Conservation (phyloP, 2,888 invertebrate species). For the Pristionchus exspectatus region DNA sequence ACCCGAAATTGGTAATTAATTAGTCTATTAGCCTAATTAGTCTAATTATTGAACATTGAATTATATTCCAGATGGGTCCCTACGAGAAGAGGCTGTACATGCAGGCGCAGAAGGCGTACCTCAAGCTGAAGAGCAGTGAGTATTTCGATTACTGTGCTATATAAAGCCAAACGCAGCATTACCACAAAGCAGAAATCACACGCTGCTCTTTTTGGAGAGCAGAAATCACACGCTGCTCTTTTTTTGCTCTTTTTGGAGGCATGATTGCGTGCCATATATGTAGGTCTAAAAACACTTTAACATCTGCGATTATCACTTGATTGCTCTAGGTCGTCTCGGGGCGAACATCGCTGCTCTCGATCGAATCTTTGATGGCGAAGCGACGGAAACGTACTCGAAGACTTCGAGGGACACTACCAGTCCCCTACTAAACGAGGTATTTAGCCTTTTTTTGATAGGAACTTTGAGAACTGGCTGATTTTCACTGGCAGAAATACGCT, state of each 20-base stretch:
- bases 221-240: too few relatives aligned
- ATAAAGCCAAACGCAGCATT: too few relatives aligned
- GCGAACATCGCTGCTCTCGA: background rate
- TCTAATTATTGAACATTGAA: too few relatives aligned
- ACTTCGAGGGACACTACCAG: background rate
- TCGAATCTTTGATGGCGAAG: conserved; percentile 4
- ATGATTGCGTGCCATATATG: too few relatives aligned
- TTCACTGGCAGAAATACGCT: background rate
- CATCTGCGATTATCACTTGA: background rate
- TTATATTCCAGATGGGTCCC: background rate
- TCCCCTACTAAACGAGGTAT: background rate
- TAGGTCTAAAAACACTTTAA: too few relatives aligned
- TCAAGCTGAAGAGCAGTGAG: conserved; percentile 42
- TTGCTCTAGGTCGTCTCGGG: background rate
- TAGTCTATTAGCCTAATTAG: too few relatives aligned
- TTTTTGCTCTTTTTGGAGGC: too few relatives aligned
- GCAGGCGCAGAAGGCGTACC: conserved; percentile 18
- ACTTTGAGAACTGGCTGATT: background rate
- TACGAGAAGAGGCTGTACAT: conserved; percentile 24
- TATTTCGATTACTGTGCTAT: background rate
- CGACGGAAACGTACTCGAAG: conserved; percentile 36
- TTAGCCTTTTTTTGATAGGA: background rate
- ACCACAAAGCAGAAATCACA: too few relatives aligned
- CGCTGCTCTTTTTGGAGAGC: too few relatives aligned
- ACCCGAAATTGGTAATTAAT: background rate